Conservation (phyloP, 2,113 vertebrate genomes). For the Chaenocephalus aceratus region DNA sequence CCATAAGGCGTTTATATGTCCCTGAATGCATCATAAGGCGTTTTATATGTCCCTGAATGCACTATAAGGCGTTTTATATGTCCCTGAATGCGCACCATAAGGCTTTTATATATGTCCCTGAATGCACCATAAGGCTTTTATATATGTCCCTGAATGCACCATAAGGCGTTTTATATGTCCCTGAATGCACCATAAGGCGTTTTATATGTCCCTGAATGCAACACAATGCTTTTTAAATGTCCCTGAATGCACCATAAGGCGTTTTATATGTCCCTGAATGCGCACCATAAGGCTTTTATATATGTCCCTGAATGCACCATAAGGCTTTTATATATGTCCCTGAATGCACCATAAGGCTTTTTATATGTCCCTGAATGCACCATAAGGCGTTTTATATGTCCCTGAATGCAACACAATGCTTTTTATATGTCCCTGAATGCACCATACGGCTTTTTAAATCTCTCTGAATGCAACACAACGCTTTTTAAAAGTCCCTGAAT, state of each 20-base stretch:
- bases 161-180: background rate
- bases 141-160: background rate
- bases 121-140: no score
- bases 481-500: background rate
- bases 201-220: background rate
- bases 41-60: background rate
- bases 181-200: background rate
- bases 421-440: background rate
- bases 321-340: background rate
- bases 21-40: background rate
- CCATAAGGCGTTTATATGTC: background rate
- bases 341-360: no score
- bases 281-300: background rate
- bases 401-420: background rate
- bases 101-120: no score
- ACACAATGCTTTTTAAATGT: no score
- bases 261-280: background rate
- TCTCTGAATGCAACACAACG: no score
- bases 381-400: no score
- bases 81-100: rapidly evolving
- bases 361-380: no score
- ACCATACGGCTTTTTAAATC: no score
- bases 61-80: background rate
- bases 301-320: background rate
- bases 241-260: background rate